A percentile compares a stretch with the other conserved stretches of the same genome.
phyloP scores from a whole-genome alignment of 1,140 invertebrate species.

The Coptotermes formosanus region DNA sequence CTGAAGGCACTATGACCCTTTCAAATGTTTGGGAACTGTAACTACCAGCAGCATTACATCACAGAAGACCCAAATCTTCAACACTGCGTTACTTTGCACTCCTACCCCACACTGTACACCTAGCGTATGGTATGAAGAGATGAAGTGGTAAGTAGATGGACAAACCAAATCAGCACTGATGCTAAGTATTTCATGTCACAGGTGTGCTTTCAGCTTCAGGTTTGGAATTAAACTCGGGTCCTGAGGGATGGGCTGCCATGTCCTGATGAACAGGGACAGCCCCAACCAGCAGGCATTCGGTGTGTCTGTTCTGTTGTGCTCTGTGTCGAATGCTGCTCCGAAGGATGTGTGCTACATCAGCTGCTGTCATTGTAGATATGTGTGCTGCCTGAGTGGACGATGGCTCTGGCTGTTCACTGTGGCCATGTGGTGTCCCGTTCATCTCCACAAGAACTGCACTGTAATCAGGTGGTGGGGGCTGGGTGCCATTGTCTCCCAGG shows the following conservation, averaged over 20 bases:
- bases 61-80: no score
- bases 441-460: slow-evolving; percentile 62
- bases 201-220: slow-evolving; percentile 9
- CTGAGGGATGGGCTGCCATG: neutral
- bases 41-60: no score
- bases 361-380: slow-evolving; percentile 52
- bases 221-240: neutral
- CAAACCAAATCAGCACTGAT: neutral
- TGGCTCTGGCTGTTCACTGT: slow-evolving; percentile 40
- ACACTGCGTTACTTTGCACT: no score
- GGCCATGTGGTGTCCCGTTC: slow-evolving; percentile 45
- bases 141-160: neutral
- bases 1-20: no score
- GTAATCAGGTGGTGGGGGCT: slow-evolving; percentile 62
- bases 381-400: slow-evolving; percentile 21
- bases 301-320: no score
- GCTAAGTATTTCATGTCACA: slow-evolving; percentile 10
- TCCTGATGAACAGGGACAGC: slow-evolving; percentile 21
- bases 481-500: slow-evolving; percentile 45
- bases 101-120: no score
- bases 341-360: slow-evolving; percentile 57
- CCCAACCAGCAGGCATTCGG: neutral
- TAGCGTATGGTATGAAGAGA: no score
- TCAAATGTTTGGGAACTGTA: no score
- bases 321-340: slow-evolving; percentile 57